These are phyloP conservation scores for Motacilla alba DNA, from an alignment of 2,113 vertebrate species.

Conservation along the genomic window DNA sequence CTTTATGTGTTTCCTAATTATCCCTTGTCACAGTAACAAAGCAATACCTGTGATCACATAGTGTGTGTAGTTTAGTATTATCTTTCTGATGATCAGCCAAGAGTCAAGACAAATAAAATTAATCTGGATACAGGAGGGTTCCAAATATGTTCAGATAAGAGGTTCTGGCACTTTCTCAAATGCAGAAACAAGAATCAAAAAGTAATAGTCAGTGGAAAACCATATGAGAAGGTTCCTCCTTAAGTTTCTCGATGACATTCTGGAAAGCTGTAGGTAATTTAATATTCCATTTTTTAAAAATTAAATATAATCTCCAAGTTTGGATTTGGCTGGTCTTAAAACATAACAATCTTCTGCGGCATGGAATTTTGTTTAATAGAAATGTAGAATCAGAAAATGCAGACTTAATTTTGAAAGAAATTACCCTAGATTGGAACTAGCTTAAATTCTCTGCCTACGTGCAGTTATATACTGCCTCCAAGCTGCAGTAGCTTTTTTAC, in stretches of 20 bases:
- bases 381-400: not conserved
- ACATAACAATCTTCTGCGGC: not conserved
- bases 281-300: fast-evolving
- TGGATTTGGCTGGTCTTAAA: not conserved
- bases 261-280: not conserved
- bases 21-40: not conserved
- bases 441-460: not conserved
- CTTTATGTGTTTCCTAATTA: not conserved
- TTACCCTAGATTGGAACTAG: not conserved
- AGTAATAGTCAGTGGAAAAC: not conserved
- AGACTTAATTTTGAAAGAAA: not conserved
- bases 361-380: not conserved
- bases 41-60: not conserved
- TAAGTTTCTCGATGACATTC: not conserved
- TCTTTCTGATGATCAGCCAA: not conserved
- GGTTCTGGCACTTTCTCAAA: not conserved
- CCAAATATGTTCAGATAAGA: not conserved
- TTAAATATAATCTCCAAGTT: not conserved
- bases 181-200: not conserved
- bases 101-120: not conserved
- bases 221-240: not conserved
- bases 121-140: not conserved
- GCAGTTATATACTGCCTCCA: not conserved
- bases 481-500: not conserved
- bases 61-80: not conserved